Evolutionary conservation across 2,797 vertebrate genomes (phyloP), one percentile per base, ranked within the genome.

Genomic region (Carapus acus): DNA sequence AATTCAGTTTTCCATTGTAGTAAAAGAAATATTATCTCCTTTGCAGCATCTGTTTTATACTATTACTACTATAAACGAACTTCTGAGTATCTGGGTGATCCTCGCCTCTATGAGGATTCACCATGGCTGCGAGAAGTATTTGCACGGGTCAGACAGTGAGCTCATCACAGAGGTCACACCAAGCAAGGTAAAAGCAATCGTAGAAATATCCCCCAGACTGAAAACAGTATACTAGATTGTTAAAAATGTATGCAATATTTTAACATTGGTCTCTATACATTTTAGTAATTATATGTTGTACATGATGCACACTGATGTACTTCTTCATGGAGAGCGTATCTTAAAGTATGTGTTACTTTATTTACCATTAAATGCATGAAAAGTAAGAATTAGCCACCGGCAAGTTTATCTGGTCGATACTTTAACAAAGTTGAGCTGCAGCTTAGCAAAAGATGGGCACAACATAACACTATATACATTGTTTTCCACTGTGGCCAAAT

Each of bases 11-110:
- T 46, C 20, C 31, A 2, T 4, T 37, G 15, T 49, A 49, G 22
- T 19, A 8, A 42, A 44, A n/a, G 4, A 42, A 8, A 6, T 12
- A 8, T 60, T 22, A 54, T 47, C 24, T 17, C 65, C 8, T 52
- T 31, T 33, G 0, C 85, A 97, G 94, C 72, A 1, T 92, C 92
- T 0, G 91, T 96, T 58, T 71, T 96, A 15, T 96, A 96, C 76
- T 95, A 86, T 59, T 97, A 97, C 83, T 89, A 91, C 81, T 97
- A 95, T 87, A 97, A 97, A 70, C 83, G 93, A 70, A 94, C 94
- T 0, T 87, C 92, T 0, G 80, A 96, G 72, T 88, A 88, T 36
- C 83, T 97, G 66, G 94, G 93, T 0, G 94, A 97, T 57, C 91
- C 94, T 1, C 91, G 92, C 3, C 92, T 96, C 64, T 94, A 97